A percentile compares a stretch with the other conserved stretches of the same genome.
Evolutionary conservation across 2,113 vertebrate species (phyloP).

Genomic region (Menura novaehollandiae): DNA sequence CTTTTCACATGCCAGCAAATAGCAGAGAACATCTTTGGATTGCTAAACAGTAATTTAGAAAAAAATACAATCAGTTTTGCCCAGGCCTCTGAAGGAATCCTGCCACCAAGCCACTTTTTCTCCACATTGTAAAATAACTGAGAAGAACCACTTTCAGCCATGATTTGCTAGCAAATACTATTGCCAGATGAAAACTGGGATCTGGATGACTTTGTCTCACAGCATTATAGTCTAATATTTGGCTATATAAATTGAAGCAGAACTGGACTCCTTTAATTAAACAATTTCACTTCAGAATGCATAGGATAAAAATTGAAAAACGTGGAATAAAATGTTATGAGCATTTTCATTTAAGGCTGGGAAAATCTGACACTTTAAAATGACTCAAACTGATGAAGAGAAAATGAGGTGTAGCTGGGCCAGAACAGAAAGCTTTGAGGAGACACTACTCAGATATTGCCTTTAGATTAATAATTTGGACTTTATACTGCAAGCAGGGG

Average conservation of each 20-base stretch:
- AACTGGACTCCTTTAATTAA: not conserved
- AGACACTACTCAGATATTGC: not conserved
- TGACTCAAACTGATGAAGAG: not conserved
- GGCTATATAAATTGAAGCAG: not conserved
- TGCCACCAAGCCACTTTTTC: not conserved
- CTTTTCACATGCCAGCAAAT: conserved; percentile 3
- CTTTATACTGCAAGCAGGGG: not conserved
- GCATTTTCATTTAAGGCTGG: not conserved
- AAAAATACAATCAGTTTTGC: not conserved
- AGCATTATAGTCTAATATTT: not conserved
- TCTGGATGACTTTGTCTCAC: not conserved
- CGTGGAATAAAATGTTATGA: not conserved
- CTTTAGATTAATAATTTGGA: not conserved
- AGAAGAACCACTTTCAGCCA: not conserved
- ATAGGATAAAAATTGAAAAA: not conserved
- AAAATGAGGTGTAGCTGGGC: not conserved
- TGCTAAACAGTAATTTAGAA: conserved; percentile 34
- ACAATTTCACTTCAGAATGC: not conserved
- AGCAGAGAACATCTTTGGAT: not conserved
- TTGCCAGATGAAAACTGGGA: not conserved
- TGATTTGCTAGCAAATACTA: not conserved
- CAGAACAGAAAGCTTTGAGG: not conserved
- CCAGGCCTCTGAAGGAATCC: not conserved
- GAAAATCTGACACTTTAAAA: not conserved
- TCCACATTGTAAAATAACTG: not conserved